phyloP scores from a whole-genome alignment of 2,113 vertebrate genomes.

The Tautogolabrus adspersus region DNA sequence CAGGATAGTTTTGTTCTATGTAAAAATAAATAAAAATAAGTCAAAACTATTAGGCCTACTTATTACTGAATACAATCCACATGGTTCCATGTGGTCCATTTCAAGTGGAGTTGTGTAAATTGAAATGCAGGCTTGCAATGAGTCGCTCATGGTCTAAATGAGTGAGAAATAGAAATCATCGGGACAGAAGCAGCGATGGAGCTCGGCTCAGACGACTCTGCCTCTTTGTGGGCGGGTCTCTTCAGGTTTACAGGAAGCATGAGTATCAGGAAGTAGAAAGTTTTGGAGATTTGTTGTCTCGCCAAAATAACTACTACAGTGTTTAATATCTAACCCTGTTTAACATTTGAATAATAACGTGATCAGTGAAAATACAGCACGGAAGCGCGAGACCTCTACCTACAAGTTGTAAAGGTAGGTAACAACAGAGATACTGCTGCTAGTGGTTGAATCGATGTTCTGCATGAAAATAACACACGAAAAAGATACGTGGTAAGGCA shows the following conservation, averaged over 20 bases:
- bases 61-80: too few species aligned
- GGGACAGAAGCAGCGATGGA: background rate
- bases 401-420: background rate
- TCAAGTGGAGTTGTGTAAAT: too few species aligned
- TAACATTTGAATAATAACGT: background rate
- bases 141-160: too few species aligned
- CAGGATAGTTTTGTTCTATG: too few species aligned
- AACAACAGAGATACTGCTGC: background rate
- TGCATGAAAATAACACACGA: background rate
- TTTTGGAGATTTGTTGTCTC: constrained; percentile 47
- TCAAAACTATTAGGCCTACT: too few species aligned
- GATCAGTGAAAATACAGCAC: background rate
- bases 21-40: too few species aligned
- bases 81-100: too few species aligned
- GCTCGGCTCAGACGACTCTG: background rate
- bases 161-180: background rate
- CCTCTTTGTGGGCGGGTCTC: constrained; percentile 58
- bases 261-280: constrained; percentile 77
- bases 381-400: background rate
- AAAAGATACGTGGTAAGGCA: too few species aligned
- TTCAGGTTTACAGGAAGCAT: constrained; percentile 78
- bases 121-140: too few species aligned
- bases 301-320: background rate
- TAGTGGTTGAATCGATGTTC: background rate
- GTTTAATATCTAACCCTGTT: background rate